Base-by-base conservation (phyloP, 1,140 invertebrate genomes). In the Cardiocondyla obscurior region DNA sequence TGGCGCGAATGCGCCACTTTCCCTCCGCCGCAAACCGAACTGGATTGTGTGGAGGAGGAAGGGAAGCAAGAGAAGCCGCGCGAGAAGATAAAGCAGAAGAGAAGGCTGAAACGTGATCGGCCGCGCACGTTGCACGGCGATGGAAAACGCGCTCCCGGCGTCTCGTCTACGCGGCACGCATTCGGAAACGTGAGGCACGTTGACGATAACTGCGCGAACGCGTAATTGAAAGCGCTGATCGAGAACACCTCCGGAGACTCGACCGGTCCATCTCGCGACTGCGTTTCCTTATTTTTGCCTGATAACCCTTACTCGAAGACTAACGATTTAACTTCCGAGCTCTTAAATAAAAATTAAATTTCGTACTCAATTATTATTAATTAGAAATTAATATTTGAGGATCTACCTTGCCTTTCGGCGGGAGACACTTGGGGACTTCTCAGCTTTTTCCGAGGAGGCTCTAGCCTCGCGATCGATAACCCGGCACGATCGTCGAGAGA, bases 101-200 rank as follows among this genome's bases (percentile, higher is more conserved):
- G 46, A 10, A 51, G 72, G n/a, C n/a, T 49, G 33, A 83, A 85
- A 85, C 84, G 82, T 85, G 84, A 83, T 83, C 64, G 33, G 42
- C 28, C 16, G 51, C 33, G 60, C 60, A 83, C 84, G 72, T 85
- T 85, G 72, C 73, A 33, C 16, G 39, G 7, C 36, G 28, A 67
- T 79, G 19, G 14, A 64, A n/a, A 62, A 77, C 19, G n/a, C 57
- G n/a, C 33, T 53, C 19, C 19, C 22, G 12, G 19, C 46, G n/a
- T n/a, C 12, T 53, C 44, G 12, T 7, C 25, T 76, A 46, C 53
- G 19, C 53, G 64, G 58, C 73, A 83, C 55, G 64, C 57, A 79
- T 28, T 77, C 53, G 57, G 25, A 72, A 83, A 85, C 81, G 53
- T 83, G 69, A 83, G 55, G 28, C 84, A 67, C 36, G 22, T 51